Evolutionary conservation across 2,888 invertebrate genomes (phyloP).

Genomic region (Elmis aenea): DNA sequence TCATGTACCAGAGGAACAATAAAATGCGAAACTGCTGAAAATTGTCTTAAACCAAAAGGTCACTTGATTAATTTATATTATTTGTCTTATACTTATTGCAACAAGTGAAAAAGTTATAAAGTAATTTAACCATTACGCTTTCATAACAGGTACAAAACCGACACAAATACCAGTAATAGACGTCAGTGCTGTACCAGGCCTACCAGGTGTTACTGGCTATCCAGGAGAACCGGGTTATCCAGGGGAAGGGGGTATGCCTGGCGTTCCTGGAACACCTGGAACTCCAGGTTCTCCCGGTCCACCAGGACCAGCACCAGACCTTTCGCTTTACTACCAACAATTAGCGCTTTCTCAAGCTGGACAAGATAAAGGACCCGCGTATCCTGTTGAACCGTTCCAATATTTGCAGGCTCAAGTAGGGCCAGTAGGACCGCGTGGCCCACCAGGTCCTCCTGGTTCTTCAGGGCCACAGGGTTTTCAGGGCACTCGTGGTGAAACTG

Average conservation of each 20-base stretch:
- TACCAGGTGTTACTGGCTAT: conserved; percentile 51
- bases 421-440: conserved; percentile 73
- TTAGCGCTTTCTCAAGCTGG: conserved; percentile 65
- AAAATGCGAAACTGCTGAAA: conserved; percentile 48
- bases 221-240: conserved; percentile 55
- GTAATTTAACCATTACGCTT: not conserved
- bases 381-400: conserved; percentile 59
- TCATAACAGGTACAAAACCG: conserved; percentile 14
- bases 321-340: conserved; percentile 71
- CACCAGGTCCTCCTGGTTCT: conserved; percentile 60
- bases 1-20: conserved; percentile 62
- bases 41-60: conserved; percentile 45
- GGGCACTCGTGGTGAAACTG: conserved; percentile 74
- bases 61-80: no score
- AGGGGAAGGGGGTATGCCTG: conserved; percentile 59
- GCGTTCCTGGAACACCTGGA: conserved; percentile 59
- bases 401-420: conserved; percentile 78
- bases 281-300: conserved; percentile 59
- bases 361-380: conserved; percentile 65
- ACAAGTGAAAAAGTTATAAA: no score
- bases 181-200: conserved; percentile 35
- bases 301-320: conserved; percentile 68
- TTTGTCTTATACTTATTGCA: no score
- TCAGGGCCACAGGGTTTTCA: conserved; percentile 78
- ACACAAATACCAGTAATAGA: conserved; percentile 26